phyloP scores from a whole-genome alignment of 2,888 invertebrate genomes.

The Dryadula phaetusa region DNA sequence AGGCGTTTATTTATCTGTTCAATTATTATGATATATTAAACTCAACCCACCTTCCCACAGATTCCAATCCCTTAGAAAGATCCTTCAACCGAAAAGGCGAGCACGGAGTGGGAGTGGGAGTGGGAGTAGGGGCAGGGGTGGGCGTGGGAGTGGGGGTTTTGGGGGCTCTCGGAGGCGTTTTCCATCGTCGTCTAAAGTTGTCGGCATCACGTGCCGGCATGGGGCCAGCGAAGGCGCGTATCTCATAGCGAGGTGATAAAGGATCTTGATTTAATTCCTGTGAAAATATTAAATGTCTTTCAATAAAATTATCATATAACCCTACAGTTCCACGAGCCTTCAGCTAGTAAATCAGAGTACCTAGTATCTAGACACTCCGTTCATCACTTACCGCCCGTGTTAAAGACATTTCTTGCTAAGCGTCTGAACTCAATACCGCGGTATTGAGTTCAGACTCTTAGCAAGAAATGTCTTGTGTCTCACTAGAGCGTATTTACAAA shows the following conservation, averaged over 20 bases:
- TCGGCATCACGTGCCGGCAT: slow-evolving; percentile 91
- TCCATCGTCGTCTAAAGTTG: slow-evolving; percentile 91
- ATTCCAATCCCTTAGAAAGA: slow-evolving; percentile 94
- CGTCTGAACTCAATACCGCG: too few relatives aligned
- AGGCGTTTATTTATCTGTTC: too few relatives aligned
- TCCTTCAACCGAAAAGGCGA: slow-evolving; percentile 86
- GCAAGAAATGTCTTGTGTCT: too few relatives aligned
- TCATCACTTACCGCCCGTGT: not conserved
- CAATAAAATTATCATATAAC: too few relatives aligned
- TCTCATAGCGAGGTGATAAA: slow-evolving; percentile 88
- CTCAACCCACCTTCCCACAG: slow-evolving; percentile 88
- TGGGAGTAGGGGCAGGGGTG: slow-evolving; percentile 53
- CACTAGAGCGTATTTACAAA: too few relatives aligned
- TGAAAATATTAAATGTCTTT: not conserved
- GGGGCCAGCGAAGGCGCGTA: slow-evolving; percentile 95
- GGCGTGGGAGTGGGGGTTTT: slow-evolving; percentile 34
- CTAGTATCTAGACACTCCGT: not conserved
- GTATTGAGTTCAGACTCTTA: too few relatives aligned
- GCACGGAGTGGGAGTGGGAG: slow-evolving; percentile 85
- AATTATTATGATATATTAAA: too few relatives aligned
- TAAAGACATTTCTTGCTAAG: too few relatives aligned
- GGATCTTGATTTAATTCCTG: slow-evolving; percentile 87
- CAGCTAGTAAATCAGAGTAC: not conserved
- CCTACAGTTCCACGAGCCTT: too few relatives aligned
- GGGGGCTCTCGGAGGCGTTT: slow-evolving; percentile 88